Evolutionary conservation across 2,113 vertebrate species (phyloP).

Genomic region (Tetrao urogallus): DNA sequence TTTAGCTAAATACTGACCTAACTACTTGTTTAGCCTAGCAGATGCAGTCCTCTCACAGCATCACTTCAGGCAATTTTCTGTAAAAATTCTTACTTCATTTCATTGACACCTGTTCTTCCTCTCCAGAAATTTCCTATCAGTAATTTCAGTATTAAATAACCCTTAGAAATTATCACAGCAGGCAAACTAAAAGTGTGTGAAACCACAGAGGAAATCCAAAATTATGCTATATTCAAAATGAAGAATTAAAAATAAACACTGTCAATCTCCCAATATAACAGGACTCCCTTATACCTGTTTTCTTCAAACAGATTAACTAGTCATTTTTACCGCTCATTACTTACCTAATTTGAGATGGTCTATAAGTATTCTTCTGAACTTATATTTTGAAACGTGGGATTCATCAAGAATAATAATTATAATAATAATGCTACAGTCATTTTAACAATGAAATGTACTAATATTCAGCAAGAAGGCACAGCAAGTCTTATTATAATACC

Average conservation of each 20-base stretch:
- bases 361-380: not conserved
- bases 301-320: not conserved
- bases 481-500: not conserved
- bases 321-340: slow-evolving; percentile 38
- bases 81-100: not conserved
- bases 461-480: not conserved
- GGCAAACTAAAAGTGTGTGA: not conserved
- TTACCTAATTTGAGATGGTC: not conserved
- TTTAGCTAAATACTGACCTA: not conserved
- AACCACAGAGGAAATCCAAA: not conserved
- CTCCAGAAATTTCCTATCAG: not conserved
- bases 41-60: not conserved
- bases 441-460: not conserved
- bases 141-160: not conserved
- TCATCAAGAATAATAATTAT: not conserved
- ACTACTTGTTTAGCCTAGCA: not conserved
- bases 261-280: not conserved
- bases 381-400: not conserved
- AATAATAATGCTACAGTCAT: not conserved
- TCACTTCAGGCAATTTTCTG: not conserved
- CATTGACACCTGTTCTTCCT: not conserved
- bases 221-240: not conserved
- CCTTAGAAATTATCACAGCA: not conserved
- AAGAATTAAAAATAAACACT: not conserved
- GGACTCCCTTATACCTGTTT: not conserved